phyloP scores from a whole-genome alignment of 2,113 vertebrate genomes.

The Poecile atricapillus region DNA sequence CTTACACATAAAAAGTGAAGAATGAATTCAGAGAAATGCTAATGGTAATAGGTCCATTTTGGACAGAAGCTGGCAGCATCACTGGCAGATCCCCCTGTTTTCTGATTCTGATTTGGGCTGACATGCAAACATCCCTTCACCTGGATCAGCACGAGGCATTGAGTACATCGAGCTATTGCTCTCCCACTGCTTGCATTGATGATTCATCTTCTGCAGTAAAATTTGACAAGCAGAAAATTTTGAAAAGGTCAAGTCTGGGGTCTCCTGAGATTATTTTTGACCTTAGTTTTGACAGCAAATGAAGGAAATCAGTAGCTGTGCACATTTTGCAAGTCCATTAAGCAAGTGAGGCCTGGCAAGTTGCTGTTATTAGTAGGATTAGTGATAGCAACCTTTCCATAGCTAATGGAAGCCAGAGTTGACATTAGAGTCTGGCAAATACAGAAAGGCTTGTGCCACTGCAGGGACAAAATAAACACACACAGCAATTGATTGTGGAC shows the following conservation, averaged over 20 bases:
- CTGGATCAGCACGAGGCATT: constrained; percentile 40
- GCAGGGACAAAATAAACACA: not conserved
- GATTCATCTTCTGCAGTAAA: constrained; percentile 50
- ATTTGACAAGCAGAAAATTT: constrained; percentile 60
- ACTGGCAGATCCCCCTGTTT: not conserved
- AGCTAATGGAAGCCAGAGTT: not conserved
- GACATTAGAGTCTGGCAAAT: not conserved
- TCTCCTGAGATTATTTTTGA: constrained; percentile 40
- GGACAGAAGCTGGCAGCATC: not conserved
- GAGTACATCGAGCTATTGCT: constrained; percentile 46
- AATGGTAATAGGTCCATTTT: not conserved
- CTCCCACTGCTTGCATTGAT: constrained; percentile 5
- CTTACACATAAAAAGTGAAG: not conserved
- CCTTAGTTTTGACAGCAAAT: constrained; percentile 53
- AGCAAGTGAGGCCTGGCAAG: constrained; percentile 7
- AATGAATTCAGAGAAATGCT: not conserved
- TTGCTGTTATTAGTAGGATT: not conserved
- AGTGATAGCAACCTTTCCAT: not conserved
- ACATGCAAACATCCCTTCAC: not conserved
- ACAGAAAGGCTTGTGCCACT: not conserved
- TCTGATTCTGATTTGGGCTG: constrained; percentile 3
- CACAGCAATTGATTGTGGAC: accelerated
- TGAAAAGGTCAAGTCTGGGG: constrained; percentile 49
- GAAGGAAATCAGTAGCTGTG: constrained; percentile 6
- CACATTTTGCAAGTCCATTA: constrained; percentile 22